A percentile compares a stretch with the other conserved stretches of the same genome.
phyloP scores from a whole-genome alignment of 1,140 invertebrate genomes.

The Ruditapes philippinarum region DNA sequence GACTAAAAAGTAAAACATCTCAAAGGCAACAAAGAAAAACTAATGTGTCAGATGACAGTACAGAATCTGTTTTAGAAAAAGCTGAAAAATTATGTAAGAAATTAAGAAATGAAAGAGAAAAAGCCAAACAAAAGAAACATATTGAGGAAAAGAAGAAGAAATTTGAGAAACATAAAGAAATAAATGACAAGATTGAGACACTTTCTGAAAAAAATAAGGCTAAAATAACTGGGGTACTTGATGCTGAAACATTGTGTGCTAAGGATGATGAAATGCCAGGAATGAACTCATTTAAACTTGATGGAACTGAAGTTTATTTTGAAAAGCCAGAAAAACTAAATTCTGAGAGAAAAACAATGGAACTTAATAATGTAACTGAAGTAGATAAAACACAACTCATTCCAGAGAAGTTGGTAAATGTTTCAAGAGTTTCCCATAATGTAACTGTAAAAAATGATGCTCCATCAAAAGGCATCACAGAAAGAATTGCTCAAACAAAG shows the following conservation, averaged over 20 bases:
- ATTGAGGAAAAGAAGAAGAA: slow-evolving; percentile 61
- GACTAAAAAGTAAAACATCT: neutral
- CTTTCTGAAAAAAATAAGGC: slow-evolving; percentile 46
- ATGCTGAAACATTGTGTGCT: neutral
- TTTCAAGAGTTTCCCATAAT: neutral
- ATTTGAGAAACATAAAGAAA: slow-evolving; percentile 52
- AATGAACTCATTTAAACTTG: neutral
- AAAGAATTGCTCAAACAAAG: slow-evolving; percentile 55
- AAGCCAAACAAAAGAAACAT: slow-evolving; percentile 42
- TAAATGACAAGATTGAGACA: slow-evolving; percentile 51
- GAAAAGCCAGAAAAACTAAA: neutral
- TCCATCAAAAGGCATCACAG: neutral
- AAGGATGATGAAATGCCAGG: neutral
- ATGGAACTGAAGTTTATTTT: slow-evolving; percentile 1
- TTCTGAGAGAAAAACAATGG: neutral
- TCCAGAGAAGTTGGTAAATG: slow-evolving; percentile 8
- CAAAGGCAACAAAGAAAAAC: neutral
- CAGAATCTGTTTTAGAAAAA: slow-evolving; percentile 61
- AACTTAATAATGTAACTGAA: neutral
- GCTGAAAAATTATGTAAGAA: slow-evolving; percentile 66
- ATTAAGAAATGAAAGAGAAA: slow-evolving; percentile 61
- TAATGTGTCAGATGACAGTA: slow-evolving; percentile 1
- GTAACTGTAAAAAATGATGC: neutral
- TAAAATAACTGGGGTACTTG: slow-evolving; percentile 52
- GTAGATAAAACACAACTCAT: neutral